phyloP scores from a whole-genome alignment of 2,888 invertebrate species.

The Lycaena phlaeas region DNA sequence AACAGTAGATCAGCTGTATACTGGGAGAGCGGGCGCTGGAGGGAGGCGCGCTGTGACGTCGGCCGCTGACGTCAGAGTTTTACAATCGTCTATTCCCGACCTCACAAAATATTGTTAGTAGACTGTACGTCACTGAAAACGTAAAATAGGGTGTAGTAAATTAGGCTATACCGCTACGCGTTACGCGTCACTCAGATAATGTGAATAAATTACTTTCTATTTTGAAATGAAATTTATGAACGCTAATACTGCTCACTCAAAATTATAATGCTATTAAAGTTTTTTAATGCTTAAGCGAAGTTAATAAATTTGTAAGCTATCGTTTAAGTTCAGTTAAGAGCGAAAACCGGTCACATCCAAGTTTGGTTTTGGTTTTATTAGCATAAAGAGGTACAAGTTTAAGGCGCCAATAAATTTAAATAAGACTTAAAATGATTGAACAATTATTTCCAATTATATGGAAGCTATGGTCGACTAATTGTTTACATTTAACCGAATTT shows the following conservation, averaged over 20 bases:
- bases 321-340: background rate
- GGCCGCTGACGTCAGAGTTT: constrained; percentile 39
- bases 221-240: too few relatives aligned
- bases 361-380: constrained; percentile 8
- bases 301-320: constrained; percentile 7
- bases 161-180: too few relatives aligned
- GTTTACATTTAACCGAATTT: too few relatives aligned
- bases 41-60: constrained; percentile 24
- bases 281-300: too few relatives aligned
- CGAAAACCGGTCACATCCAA: constrained; percentile 4
- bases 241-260: too few relatives aligned
- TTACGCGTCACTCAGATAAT: too few relatives aligned
- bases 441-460: background rate
- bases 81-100: constrained; percentile 22
- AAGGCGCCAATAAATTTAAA: constrained; percentile 4
- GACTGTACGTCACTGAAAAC: constrained; percentile 1
- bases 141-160: too few relatives aligned
- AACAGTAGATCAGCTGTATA: constrained; percentile 17
- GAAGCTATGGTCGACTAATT: background rate
- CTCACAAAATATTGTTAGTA: constrained; percentile 8
- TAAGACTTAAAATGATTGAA: background rate
- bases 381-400: background rate
- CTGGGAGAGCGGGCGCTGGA: background rate
- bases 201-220: too few relatives aligned
- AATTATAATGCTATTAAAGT: too few relatives aligned